These are phyloP conservation scores for Thaumatotibia leucotreta DNA, from an alignment of 1,140 invertebrate species.

Conservation along the genomic window DNA sequence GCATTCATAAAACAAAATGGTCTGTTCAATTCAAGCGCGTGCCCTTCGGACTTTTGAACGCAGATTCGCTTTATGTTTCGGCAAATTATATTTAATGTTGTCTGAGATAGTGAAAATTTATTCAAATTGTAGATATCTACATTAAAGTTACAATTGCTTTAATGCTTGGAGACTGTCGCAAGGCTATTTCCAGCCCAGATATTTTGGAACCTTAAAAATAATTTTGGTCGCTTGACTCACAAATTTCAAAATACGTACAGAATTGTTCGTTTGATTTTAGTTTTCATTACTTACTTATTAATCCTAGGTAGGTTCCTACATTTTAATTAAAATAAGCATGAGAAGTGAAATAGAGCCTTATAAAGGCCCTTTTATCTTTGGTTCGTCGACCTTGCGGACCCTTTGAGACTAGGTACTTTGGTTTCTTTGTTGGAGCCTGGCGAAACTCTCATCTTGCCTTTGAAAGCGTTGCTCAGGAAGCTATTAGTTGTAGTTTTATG, in stretches of 20 bases:
- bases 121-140: neutral
- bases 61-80: neutral
- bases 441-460: neutral
- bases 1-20: neutral
- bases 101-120: neutral
- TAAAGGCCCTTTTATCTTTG: neutral
- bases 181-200: too few relatives aligned
- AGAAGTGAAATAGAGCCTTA: neutral
- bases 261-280: too few relatives aligned
- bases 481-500: neutral
- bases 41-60: neutral
- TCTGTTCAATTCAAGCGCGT: neutral
- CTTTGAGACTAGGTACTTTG: neutral
- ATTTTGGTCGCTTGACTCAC: too few relatives aligned
- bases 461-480: neutral
- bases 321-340: neutral
- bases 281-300: too few relatives aligned
- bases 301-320: neutral
- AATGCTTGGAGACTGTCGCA: neutral
- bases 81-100: neutral
- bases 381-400: neutral
- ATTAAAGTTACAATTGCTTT: neutral
- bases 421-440: neutral
- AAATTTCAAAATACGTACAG: too few relatives aligned
- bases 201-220: too few relatives aligned